These are phyloP conservation scores for Hirtodrosophila histrioides DNA, from an alignment of 2,888 invertebrate genomes.

Conservation along the genomic window DNA sequence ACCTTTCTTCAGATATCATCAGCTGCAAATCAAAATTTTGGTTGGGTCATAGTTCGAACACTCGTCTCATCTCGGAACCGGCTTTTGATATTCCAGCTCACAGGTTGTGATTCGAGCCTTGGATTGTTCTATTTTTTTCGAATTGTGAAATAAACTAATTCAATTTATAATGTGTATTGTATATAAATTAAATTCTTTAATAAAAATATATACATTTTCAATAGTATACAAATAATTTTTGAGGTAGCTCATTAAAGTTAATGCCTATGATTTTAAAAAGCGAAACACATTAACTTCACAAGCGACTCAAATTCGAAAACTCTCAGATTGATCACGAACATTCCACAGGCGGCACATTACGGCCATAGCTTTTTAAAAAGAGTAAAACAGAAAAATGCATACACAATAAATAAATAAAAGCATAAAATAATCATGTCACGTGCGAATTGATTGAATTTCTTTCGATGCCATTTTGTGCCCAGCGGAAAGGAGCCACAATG, in stretches of 20 bases:
- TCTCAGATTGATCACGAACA: constrained; percentile 21
- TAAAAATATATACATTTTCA: neutral
- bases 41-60: too few relatives aligned
- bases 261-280: neutral
- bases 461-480: constrained; percentile 68
- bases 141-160: too few relatives aligned
- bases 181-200: too few relatives aligned
- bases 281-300: constrained; percentile 1
- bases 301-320: constrained; percentile 11
- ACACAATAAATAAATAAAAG: constrained; percentile 70
- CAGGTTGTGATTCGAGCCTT: too few relatives aligned
- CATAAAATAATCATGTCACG: constrained; percentile 82
- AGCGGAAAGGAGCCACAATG: too few relatives aligned
- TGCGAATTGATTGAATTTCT: constrained; percentile 81
- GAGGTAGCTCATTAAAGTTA: constrained; percentile 9
- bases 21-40: too few relatives aligned
- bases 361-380: constrained; percentile 33
- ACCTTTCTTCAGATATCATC: too few relatives aligned
- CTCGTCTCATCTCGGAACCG: too few relatives aligned
- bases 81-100: too few relatives aligned
- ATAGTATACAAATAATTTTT: neutral
- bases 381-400: constrained; percentile 50
- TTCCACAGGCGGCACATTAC: neutral
- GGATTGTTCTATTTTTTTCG: too few relatives aligned
- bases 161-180: too few relatives aligned